Conservation (phyloP, 1,140 invertebrate genomes). For the Bicyclus anynana region DNA sequence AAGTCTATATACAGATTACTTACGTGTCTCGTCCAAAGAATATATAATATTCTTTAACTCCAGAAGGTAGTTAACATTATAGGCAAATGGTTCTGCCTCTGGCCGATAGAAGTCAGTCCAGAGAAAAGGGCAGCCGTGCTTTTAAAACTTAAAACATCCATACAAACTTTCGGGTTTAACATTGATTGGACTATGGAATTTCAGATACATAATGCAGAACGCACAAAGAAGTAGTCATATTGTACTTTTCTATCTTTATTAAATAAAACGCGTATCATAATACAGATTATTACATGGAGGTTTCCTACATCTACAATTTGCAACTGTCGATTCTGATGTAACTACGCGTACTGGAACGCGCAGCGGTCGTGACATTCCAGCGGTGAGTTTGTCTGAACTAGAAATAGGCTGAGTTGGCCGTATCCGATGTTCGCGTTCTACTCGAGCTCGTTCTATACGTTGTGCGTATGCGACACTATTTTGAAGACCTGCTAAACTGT, state of each 20-base stretch:
- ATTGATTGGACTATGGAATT: no score
- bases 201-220: no score
- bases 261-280: conserved; percentile 45
- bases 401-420: conserved; percentile 26
- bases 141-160: no score
- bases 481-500: conserved; percentile 55
- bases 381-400: conserved; percentile 45
- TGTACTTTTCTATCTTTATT: conserved; percentile 15
- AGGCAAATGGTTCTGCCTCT: no score
- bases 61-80: no score
- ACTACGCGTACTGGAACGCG: conserved; percentile 33
- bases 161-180: no score
- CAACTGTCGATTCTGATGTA: conserved; percentile 23
- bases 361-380: conserved; percentile 39
- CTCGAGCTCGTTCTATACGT: conserved; percentile 33
- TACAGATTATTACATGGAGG: conserved; percentile 37
- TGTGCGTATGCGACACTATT: conserved; percentile 48
- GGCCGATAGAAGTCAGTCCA: no score
- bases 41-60: no score
- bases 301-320: conserved; percentile 41
- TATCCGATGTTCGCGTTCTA: conserved; percentile 43
- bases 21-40: no score
- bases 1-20: no score
- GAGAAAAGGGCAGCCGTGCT: no score
- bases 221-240: no score